Percentiles rank a stretch among this genome's conserved stretches.
Conservation (phyloP, 2,888 invertebrate species). For the Tetramorium bicarinatum region DNA sequence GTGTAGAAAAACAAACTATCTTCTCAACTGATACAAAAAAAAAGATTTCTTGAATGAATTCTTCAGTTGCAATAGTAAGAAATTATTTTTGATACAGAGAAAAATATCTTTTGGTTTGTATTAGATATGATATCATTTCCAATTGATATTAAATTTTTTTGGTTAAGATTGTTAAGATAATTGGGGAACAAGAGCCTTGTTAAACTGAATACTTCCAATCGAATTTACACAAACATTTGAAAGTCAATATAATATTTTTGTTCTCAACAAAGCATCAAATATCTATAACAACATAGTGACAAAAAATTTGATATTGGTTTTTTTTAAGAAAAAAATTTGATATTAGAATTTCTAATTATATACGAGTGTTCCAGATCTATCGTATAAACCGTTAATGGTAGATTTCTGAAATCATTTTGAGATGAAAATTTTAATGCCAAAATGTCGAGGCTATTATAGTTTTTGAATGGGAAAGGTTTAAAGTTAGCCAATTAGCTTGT, state of each 20-base stretch:
- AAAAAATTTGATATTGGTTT: conserved; percentile 1
- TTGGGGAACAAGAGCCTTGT: not conserved
- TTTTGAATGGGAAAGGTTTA: too few species aligned
- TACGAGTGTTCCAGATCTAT: too few species aligned
- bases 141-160: not conserved
- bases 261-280: not conserved
- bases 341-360: not conserved
- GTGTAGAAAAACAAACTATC: too few species aligned
- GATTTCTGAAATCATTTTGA: too few species aligned
- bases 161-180: not conserved
- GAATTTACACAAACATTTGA: not conserved
- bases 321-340: not conserved
- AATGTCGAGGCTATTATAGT: too few species aligned
- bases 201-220: not conserved
- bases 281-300: not conserved
- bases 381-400: too few species aligned
- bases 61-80: not conserved
- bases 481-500: too few species aligned
- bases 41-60: too few species aligned
- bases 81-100: not conserved
- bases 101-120: not conserved
- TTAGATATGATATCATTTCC: not conserved
- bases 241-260: not conserved
- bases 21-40: not conserved
- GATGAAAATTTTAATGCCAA: too few species aligned